Evolutionary conservation across 2,113 vertebrate species (phyloP).

Genomic region (Caretta caretta): DNA sequence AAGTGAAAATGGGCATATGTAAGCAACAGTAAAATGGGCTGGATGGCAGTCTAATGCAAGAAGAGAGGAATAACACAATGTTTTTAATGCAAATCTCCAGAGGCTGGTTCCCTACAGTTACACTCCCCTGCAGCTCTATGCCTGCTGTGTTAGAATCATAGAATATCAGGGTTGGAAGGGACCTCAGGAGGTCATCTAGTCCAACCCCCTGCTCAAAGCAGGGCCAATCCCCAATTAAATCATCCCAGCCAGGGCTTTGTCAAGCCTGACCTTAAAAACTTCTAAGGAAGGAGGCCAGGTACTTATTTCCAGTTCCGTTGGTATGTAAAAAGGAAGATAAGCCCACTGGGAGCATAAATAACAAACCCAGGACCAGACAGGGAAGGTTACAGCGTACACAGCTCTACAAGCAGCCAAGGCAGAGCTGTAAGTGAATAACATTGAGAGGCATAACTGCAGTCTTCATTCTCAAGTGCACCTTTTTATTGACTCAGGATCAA

Average conservation of each 20-base stretch:
- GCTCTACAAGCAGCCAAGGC: background rate
- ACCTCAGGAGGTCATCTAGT: too few relatives aligned
- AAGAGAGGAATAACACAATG: constrained; percentile 12
- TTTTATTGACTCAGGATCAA: background rate
- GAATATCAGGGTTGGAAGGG: too few relatives aligned
- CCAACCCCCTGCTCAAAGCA: too few relatives aligned
- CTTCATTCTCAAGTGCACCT: background rate
- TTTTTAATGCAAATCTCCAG: constrained; percentile 30
- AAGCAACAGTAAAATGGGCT: constrained; percentile 54
- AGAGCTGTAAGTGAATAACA: background rate
- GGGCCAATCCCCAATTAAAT: too few relatives aligned
- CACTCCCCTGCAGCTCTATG: background rate
- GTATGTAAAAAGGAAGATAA: background rate
- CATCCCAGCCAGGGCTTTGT: too few relatives aligned
- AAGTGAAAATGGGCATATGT: constrained; percentile 33
- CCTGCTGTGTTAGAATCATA: background rate
- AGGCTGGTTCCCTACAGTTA: background rate
- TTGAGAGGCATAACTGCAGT: background rate
- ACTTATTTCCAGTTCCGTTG: constrained; percentile 4
- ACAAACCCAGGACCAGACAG: background rate
- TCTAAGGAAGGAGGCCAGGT: background rate
- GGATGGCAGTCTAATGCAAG: constrained; percentile 49
- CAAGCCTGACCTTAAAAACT: too few relatives aligned
- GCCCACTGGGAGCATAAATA: background rate
- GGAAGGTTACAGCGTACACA: background rate